Evolutionary conservation across 2,113 vertebrate genomes (phyloP), one percentile per base, ranked within the genome.

Genomic region (Eulemur rufifrons): DNA sequence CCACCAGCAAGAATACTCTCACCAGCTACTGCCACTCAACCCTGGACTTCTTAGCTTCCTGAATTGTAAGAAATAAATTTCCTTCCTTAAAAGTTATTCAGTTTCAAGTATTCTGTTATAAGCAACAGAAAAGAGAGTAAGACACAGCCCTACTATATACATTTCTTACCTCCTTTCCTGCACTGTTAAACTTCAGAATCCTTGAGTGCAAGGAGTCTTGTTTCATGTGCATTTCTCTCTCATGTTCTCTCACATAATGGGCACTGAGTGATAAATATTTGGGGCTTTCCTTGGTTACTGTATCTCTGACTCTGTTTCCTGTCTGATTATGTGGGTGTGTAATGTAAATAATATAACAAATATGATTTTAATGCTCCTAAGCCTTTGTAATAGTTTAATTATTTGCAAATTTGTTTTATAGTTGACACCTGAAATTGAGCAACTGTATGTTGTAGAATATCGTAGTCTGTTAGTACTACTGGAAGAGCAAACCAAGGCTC

Each of bases 301-400:
- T 80, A 86, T 77, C 23, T 87, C 32, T 91, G 15, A 83, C 1
- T 42, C 17, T 61, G 4, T 82, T 92, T 87, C 50, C 93, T 84
- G 15, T 96, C 83, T 63, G 42, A 68, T 27, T 85, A 68, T 66
- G 2, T 63, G 69, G 8, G 2, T 80, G 39, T 88, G 45, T 21
- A 84, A 2, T 91, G 69, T 89, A 86, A 95, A 82, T 42, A 64
- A 63, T 91, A 34, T 54, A 66, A 85, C 29, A 83, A 68, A 86
- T 80, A 34, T 18, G 63, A 80, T 91, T 94, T 94, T 90, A 95
- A 63, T 85, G 32, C 34, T 69, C 12, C 69, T 87, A 85, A 87
- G 61, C 39, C 42, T 95, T 92, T 91, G 4, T 82, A 90, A 90
- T 74, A 77, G 20, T 84, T 80, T 88, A 81, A 21, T 74, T 92